These are phyloP conservation scores for Halcyon chelicuti DNA, from an alignment of 2,797 vertebrate species.

Conservation along the genomic window DNA sequence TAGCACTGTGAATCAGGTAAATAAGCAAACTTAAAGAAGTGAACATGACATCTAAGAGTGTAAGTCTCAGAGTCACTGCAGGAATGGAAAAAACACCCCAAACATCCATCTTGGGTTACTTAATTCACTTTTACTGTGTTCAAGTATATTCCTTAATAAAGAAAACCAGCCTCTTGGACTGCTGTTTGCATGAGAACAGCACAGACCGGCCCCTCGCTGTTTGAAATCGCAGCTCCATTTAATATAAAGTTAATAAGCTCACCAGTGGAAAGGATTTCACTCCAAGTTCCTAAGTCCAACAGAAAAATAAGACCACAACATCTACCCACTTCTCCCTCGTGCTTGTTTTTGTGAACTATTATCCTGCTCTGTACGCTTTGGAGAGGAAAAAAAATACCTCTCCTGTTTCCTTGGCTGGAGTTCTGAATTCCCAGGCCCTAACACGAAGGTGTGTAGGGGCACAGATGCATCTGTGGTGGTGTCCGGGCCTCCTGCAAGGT, in stretches of 20 bases:
- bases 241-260: neutral
- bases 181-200: neutral
- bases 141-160: neutral
- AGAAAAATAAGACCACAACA: neutral
- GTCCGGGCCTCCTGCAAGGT: neutral
- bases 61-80: neutral
- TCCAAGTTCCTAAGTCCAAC: neutral
- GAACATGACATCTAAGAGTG: neutral
- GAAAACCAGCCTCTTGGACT: neutral
- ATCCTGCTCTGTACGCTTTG: neutral
- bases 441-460: neutral
- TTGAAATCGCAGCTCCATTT: neutral
- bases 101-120: neutral
- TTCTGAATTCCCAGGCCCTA: neutral
- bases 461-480: accelerated
- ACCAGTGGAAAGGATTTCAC: neutral
- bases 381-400: neutral
- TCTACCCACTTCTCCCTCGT: neutral
- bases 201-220: neutral
- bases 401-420: neutral
- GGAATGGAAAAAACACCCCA: neutral
- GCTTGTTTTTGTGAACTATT: neutral
- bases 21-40: neutral
- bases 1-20: neutral
- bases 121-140: neutral